Evolutionary conservation across 2,113 vertebrate species (phyloP), one percentile per base, ranked within the genome.

Genomic region (Eulemur macaco): DNA sequence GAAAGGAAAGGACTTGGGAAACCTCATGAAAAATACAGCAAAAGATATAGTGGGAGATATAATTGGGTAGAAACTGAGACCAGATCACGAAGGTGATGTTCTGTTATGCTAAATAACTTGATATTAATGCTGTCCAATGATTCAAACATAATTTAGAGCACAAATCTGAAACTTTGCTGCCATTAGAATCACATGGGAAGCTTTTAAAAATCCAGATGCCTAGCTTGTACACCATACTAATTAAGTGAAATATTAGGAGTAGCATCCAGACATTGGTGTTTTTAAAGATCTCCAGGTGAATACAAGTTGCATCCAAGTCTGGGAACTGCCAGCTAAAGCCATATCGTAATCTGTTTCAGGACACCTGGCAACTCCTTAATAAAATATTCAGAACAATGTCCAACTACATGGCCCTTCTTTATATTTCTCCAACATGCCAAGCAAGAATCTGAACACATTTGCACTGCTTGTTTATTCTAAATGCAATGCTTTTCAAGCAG

Each of bases 171-270:
- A 88, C 2, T 45, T 31, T 58, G 6, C 3, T 84, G n/a, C 4
- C 14, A 56, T 76, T 66, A 86, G 21, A 94, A 82, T 69, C 21
- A 83, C 27, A 1, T 37, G 15, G 11, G 52, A 77, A 93, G n/a
- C 1, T 39, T 52, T 60, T n/a, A 60, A 87, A 86, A 66, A 10
- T 23, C 31, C 25, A 86, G 50, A 58, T 45, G 7, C 31, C 9
- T 9, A 20, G 0, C 0, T n/a, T 45, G 2, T 11, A 66, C 14
- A 50, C 1, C 6, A n/a, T 45, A 64, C 8, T 71, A 56, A 86
- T 23, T 71, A 56, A 45, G 1, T 74, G 2, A 18, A 56, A 76
- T 54, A 14, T 45, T 34, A 71, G 21, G 2, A 15, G 11, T 47
- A n/a, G 5, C 78, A 39, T 47, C 0, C 9, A 73, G 29, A 60